Conservation (phyloP, 1,140 invertebrate species). For the Trichonephila clavipes region DNA sequence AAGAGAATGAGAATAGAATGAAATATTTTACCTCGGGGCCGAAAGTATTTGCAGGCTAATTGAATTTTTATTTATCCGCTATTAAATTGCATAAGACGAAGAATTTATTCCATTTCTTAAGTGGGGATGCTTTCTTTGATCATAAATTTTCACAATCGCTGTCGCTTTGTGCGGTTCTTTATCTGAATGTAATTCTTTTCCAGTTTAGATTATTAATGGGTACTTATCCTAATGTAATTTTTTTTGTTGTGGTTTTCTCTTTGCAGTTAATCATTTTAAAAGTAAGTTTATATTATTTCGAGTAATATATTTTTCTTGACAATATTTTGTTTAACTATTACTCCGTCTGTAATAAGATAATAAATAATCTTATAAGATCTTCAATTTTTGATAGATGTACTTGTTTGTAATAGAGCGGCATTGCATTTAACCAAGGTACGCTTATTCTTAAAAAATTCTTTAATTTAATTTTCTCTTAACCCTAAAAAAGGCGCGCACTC, state of each 20-base stretch:
- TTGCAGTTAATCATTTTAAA: constrained; percentile 17
- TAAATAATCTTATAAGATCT: no score
- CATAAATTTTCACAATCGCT: constrained; percentile 35
- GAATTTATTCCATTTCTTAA: constrained; percentile 32
- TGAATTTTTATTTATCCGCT: constrained; percentile 51
- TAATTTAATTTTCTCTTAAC: not conserved
- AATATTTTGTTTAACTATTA: not conserved
- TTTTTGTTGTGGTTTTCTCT: not conserved
- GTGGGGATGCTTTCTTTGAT: constrained; percentile 41
- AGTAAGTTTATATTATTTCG: not conserved
- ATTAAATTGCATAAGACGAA: constrained; percentile 22
- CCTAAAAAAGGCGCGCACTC: no score
- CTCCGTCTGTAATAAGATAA: not conserved
- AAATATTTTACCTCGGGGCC: constrained; percentile 27
- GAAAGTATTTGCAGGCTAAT: constrained; percentile 30
- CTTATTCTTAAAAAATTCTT: not conserved
- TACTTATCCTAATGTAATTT: not conserved
- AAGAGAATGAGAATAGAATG: not conserved
- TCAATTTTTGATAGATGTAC: not conserved
- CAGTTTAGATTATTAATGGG: constrained; percentile 17
- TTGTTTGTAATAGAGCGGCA: no score
- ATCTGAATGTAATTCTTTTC: constrained; percentile 35
- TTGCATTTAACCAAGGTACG: not conserved
- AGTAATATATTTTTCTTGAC: no score
- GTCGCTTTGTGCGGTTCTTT: constrained; percentile 16